Base-by-base conservation (phyloP, 2,888 invertebrate genomes). In the Acrocyrtus sp. region DNA sequence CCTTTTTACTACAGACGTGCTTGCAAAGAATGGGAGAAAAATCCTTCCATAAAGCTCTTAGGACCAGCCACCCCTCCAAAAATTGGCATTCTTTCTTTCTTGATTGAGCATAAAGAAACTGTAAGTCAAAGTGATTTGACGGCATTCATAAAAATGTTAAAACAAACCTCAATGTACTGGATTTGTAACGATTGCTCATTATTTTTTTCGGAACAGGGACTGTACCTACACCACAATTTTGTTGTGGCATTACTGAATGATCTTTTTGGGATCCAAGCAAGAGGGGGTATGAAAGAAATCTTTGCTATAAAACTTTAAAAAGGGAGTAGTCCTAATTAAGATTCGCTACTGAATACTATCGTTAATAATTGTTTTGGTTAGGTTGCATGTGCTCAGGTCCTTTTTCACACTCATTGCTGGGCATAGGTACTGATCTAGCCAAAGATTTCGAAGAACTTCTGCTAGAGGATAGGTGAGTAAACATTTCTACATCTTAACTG, bases 191-290 rank as follows among this genome's bases (percentile, higher is more conserved):
- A n/a, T n/a, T n/a, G n/a, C n/a, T n/a, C n/a, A n/a, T n/a, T n/a
- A n/a, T n/a, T n/a, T n/a, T n/a, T n/a, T n/a, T n/a, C n/a, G n/a
- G n/a, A n/a, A n/a, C 27, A 81, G 62, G 84, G 85, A 15, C 81
- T 91, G 15, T 95, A 92, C 83, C 88, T 95, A 1, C 96, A 96
- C 84, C 93, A 95, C 84, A 95, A 95, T 85, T 90, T 92, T 87
- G 90, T 96, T 10, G 91, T 92, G 80, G 91, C 93, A 10, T 88
- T 96, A 21, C 87, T 96, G 50, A 96, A 95, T 83, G 95, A 96
- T 82, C 90, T 96, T 26, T 96, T 95, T 83, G 96, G 96, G 0
- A 93, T 96, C 63, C 95, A 95, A 85, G 68, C 91, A 0, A 87
- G 92, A 74, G 91, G 92, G 0, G 93, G 92, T 1, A n/a, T n/a